Percentiles rank a stretch among this genome's conserved stretches.
Evolutionary conservation across 2,797 vertebrate species (phyloP).

Genomic region (Falco concolor): DNA sequence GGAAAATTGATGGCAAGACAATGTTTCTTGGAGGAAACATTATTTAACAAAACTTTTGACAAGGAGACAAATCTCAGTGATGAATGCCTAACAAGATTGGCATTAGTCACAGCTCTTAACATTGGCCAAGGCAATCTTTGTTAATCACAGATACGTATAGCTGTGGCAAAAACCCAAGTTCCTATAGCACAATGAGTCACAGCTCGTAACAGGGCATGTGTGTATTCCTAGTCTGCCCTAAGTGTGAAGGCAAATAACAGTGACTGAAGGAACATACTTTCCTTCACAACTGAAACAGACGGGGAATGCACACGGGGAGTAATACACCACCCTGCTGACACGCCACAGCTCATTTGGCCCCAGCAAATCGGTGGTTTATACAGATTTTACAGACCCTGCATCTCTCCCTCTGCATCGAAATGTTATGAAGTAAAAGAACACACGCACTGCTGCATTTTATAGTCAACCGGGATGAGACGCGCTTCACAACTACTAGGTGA

Average conservation of each 20-base stretch:
- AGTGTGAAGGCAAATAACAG: slow-evolving; percentile 42
- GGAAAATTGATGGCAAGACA: background rate
- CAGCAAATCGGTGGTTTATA: background rate
- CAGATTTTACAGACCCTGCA: background rate
- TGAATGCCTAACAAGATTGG: background rate
- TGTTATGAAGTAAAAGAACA: background rate
- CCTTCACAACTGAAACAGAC: background rate
- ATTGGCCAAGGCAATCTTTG: background rate
- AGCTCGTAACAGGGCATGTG: slow-evolving; percentile 20
- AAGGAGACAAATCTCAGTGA: slow-evolving; percentile 18
- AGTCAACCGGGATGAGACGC: background rate
- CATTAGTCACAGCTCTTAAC: slow-evolving; percentile 13
- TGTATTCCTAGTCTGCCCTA: background rate
- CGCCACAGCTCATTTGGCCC: background rate
- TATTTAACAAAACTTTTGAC: slow-evolving; percentile 39
- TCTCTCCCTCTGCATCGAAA: background rate
- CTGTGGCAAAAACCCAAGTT: background rate
- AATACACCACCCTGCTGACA: background rate
- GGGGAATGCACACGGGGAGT: background rate
- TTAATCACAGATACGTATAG: background rate
- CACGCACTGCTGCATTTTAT: background rate
- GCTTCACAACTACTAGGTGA: background rate
- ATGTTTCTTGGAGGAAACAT: slow-evolving; percentile 13
- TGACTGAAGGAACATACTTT: background rate
- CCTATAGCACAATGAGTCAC: background rate